phyloP scores from a whole-genome alignment of 2,888 invertebrate genomes.

The Smittia sp. region DNA sequence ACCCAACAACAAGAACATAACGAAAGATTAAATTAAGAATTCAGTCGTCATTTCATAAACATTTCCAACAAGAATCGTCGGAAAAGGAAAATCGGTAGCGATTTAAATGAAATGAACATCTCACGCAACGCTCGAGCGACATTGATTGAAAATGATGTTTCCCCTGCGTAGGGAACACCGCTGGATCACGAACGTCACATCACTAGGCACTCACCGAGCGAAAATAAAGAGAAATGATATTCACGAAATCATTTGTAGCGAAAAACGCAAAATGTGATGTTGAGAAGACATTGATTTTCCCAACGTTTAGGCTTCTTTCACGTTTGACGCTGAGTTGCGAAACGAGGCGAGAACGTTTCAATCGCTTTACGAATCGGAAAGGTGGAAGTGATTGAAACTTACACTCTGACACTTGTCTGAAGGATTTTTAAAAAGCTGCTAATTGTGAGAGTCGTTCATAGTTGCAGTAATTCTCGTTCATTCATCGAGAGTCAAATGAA shows the following conservation, averaged over 20 bases:
- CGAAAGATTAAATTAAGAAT: conserved; percentile 20
- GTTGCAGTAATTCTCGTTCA: too few relatives aligned
- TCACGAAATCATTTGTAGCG: background rate
- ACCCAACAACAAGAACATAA: too few relatives aligned
- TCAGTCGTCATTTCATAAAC: conserved; percentile 16
- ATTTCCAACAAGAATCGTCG: background rate
- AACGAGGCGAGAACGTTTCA: too few relatives aligned
- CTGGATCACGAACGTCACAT: background rate
- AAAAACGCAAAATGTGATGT: too few relatives aligned
- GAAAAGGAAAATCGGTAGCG: background rate
- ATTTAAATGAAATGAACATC: conserved; percentile 8
- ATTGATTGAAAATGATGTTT: conserved; percentile 15
- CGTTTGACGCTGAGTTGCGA: too few relatives aligned
- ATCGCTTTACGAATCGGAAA: too few relatives aligned
- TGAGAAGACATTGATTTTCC: background rate
- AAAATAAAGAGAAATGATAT: too few relatives aligned
- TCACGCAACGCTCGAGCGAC: background rate
- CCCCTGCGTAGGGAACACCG: background rate
- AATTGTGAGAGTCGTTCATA: too few relatives aligned
- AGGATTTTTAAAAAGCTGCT: too few relatives aligned
- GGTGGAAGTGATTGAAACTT: too few relatives aligned
- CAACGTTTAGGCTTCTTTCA: background rate
- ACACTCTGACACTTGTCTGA: too few relatives aligned
- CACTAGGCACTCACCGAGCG: background rate
- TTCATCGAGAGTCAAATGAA: too few relatives aligned